phyloP scores from a whole-genome alignment of 2,888 invertebrate genomes.

The Acronicta alni region DNA sequence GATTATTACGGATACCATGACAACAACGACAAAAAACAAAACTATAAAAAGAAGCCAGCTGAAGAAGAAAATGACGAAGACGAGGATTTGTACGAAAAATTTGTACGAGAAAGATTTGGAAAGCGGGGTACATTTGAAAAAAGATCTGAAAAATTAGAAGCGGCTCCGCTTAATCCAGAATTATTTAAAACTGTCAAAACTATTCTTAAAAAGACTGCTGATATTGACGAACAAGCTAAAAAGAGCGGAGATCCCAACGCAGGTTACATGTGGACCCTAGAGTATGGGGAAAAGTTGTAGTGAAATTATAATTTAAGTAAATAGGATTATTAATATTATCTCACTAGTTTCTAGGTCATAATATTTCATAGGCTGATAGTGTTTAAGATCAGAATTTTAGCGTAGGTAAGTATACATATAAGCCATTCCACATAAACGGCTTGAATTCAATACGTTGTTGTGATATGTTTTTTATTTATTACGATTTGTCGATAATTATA shows the following conservation, averaged over 20 bases:
- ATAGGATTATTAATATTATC: slow-evolving; percentile 26
- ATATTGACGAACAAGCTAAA: slow-evolving; percentile 77
- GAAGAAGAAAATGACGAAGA: slow-evolving; percentile 66
- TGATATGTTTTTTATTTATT: not conserved
- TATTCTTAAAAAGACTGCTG: slow-evolving; percentile 80
- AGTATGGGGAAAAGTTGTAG: slow-evolving; percentile 84
- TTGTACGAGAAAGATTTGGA: slow-evolving; percentile 84
- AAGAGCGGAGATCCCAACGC: slow-evolving; percentile 83
- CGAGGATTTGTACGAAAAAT: slow-evolving; percentile 83
- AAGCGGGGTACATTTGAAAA: slow-evolving; percentile 76
- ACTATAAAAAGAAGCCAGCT: slow-evolving; percentile 65
- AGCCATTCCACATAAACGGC: too few species aligned
- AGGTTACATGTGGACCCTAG: slow-evolving; percentile 87
- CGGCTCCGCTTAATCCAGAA: slow-evolving; percentile 68
- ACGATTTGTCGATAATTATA: not conserved
- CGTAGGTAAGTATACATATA: too few species aligned
- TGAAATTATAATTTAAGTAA: not conserved
- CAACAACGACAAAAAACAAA: slow-evolving; percentile 60
- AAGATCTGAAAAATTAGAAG: slow-evolving; percentile 72
- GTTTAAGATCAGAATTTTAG: slow-evolving; percentile 21
- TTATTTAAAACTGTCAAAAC: slow-evolving; percentile 74
- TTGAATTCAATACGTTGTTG: too few species aligned
- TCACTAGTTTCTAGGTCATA: slow-evolving; percentile 17
- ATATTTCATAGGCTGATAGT: slow-evolving; percentile 46
- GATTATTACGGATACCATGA: slow-evolving; percentile 56